Base-by-base conservation (phyloP, 2,113 vertebrate species). In the Jaculus jaculus region DNA sequence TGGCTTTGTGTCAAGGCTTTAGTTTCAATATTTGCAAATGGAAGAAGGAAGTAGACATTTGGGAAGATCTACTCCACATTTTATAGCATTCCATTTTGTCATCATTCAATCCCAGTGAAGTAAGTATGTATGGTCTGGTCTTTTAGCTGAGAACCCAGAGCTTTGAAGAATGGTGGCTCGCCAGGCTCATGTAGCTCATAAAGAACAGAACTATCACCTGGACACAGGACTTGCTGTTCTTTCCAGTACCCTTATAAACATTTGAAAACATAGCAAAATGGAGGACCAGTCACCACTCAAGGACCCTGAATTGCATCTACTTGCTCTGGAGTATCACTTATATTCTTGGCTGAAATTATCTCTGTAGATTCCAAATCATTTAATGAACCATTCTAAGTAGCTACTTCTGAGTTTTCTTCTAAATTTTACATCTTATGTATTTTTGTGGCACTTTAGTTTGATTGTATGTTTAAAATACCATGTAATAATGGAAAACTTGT, bases 11-110 rank as follows among this genome's bases (percentile, higher is more conserved):
- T 93, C 28, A 75, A 30, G 34, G 47, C 68, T 84, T 69, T n/a
- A n/a, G 6, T 74, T 93, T 74, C n/a, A 73, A 0, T 60, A 72
- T 95, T 92, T 92, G 79, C 30, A 85, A 94, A 88, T 60, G 12
- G 58, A 77, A 78, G 47, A 73, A 73, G 0, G 23, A 87, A 84
- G 51, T 21, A 66, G 47, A 65, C n/a, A 9, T 81, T 73, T 85
- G 37, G 15, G 21, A 87, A 84, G 37, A 68, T 47, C 30, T 86
- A 1, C 65, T 91, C 4, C 37, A 4, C 30, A 12, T 30, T 61
- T 92, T 54, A 66, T 20, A 42, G 28, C 5, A 71, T 66, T 34
- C 90, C 34, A 51, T 63, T 78, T 96, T 85, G 78, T 78, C 83
- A 68, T 87, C 61, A 1, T 54, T 71, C 66, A 93, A 88, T 32